These are phyloP conservation scores for Gymnocypris eckloni DNA, from an alignment of 2,797 vertebrate genomes.

Conservation along the genomic window DNA sequence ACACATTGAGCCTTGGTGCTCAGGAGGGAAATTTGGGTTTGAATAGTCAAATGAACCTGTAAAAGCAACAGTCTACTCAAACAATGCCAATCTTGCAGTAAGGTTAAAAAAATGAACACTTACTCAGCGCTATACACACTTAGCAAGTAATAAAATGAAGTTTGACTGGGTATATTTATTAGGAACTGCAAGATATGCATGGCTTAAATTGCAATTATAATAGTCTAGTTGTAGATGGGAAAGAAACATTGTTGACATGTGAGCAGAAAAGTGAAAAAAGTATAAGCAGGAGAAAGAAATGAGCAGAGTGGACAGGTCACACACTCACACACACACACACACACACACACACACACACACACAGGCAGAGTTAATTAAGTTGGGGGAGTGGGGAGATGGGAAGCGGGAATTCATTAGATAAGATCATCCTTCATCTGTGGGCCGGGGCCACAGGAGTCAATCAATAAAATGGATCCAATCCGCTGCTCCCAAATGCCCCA, in stretches of 20 bases:
- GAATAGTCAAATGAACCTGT: background rate
- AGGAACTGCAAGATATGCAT: background rate
- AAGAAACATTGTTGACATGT: slow-evolving; percentile 14
- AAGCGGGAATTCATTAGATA: slow-evolving; percentile 85
- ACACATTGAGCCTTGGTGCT: background rate
- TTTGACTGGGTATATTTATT: background rate
- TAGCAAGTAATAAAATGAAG: background rate
- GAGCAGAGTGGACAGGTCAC: slow-evolving; percentile 59
- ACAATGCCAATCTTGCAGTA: background rate
- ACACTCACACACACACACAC: slow-evolving; percentile 49
- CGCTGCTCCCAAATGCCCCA: slow-evolving; percentile 65
- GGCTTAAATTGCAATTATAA: background rate
- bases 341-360: slow-evolving; percentile 57
- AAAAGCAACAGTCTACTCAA: background rate
- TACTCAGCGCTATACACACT: background rate
- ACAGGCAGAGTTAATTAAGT: slow-evolving; percentile 84
- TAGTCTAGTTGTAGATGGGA: background rate
- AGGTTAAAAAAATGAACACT: background rate
- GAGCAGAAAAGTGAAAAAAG: slow-evolving; percentile 24
- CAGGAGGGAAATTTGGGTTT: background rate
- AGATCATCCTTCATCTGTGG: slow-evolving; percentile 81
- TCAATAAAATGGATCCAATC: slow-evolving; percentile 85
- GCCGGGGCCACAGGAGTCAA: slow-evolving; percentile 81
- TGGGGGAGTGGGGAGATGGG: slow-evolving; percentile 78
- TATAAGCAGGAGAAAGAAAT: slow-evolving; percentile 64